Conservation (phyloP, 2,888 invertebrate genomes). For the Nasonia oneida region DNA sequence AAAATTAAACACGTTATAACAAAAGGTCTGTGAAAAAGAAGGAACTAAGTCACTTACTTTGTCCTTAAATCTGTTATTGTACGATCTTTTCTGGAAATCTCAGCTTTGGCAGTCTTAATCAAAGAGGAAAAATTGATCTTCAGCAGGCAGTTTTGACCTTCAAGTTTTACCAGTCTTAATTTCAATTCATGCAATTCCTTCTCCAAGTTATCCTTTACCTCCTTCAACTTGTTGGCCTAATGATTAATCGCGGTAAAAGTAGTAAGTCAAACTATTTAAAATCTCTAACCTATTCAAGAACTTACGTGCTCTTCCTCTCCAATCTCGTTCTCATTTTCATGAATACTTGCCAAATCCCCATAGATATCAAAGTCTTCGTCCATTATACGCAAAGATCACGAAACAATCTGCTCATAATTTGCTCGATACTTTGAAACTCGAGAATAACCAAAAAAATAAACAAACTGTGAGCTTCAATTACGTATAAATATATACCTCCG, state of each 20-base stretch:
- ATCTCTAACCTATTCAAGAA: slow-evolving; percentile 51
- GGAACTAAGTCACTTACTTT: slow-evolving; percentile 69
- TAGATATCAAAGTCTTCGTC: slow-evolving; percentile 76
- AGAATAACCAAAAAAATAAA: slow-evolving; percentile 12
- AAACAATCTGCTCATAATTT: slow-evolving; percentile 35
- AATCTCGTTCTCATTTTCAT: slow-evolving; percentile 59
- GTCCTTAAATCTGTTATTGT: slow-evolving; percentile 78
- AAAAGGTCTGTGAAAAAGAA: not conserved
- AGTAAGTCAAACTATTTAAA: not conserved
- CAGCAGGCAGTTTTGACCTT: slow-evolving; percentile 74
- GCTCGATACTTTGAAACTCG: not conserved
- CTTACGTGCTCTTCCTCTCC: slow-evolving; percentile 57
- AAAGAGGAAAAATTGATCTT: slow-evolving; percentile 79
- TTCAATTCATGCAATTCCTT: slow-evolving; percentile 63
- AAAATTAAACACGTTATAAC: slow-evolving; percentile 39
- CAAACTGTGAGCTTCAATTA: not conserved
- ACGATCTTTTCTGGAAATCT: slow-evolving; percentile 80
- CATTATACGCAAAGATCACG: slow-evolving; percentile 60
- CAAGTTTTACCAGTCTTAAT: slow-evolving; percentile 67
- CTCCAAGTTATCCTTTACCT: slow-evolving; percentile 35
- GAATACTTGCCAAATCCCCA: slow-evolving; percentile 75
- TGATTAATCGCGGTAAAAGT: not conserved
- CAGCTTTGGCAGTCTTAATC: slow-evolving; percentile 79
- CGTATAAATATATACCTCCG: not conserved
- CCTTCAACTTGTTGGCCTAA: not conserved